phyloP scores from a whole-genome alignment of 2,113 vertebrate genomes.

The Brienomyrus brachyistius region DNA sequence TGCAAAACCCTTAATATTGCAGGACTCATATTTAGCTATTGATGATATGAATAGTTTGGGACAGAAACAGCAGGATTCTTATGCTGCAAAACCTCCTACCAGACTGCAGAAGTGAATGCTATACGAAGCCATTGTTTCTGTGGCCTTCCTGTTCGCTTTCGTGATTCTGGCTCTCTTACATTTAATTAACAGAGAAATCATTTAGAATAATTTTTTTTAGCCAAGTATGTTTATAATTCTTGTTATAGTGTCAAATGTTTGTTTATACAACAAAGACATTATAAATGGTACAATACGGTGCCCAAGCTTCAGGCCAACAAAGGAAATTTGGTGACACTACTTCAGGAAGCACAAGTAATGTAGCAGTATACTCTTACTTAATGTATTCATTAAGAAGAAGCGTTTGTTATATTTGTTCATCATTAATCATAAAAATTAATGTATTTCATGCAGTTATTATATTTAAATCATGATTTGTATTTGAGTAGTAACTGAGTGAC shows the following conservation, averaged over 20 bases:
- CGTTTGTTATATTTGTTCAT: not conserved
- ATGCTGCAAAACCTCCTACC: not conserved
- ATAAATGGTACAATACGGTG: not conserved
- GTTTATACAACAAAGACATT: not conserved
- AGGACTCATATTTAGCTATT: not conserved
- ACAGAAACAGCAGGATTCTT: not conserved
- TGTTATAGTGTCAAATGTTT: not conserved
- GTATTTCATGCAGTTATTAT: not conserved
- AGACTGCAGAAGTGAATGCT: not conserved
- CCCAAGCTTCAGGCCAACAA: not conserved
- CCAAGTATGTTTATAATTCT: not conserved
- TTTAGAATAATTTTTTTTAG: not conserved
- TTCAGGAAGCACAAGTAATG: not conserved
- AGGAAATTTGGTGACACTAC: not conserved
- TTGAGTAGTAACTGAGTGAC: not conserved
- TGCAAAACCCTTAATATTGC: not conserved
- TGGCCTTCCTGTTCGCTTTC: not conserved
- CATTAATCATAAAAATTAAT: not conserved
- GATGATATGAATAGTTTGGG: not conserved
- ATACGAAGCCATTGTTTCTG: not conserved
- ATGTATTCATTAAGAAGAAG: not conserved
- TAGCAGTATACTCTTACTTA: not conserved
- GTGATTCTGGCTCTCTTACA: not conserved
- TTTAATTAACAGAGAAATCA: not conserved
- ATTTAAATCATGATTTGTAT: not conserved